Percentiles rank a stretch among this genome's conserved stretches.
These are phyloP conservation scores for Drosophila nikananu DNA, from an alignment of 1,140 invertebrate genomes.

Conservation along the genomic window DNA sequence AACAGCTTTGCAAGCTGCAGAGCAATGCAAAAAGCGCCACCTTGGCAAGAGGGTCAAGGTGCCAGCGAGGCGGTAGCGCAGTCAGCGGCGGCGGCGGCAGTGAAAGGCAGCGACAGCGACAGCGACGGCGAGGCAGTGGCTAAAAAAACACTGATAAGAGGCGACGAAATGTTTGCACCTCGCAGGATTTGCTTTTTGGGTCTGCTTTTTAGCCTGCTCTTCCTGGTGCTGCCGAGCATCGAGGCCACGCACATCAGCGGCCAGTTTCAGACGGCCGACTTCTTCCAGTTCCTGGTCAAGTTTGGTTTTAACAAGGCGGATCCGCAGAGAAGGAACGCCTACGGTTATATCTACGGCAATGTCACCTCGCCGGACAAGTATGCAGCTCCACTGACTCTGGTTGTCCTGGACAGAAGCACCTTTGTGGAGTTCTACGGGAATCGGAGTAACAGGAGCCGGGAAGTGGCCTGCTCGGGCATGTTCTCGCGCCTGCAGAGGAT, in stretches of 20 bases:
- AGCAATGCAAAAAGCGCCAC: conserved; percentile 77
- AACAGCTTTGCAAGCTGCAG: conserved; percentile 48
- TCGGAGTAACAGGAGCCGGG: conserved; percentile 67
- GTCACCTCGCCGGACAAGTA: conserved; percentile 91
- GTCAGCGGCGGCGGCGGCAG: background rate
- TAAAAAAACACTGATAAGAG: conserved; percentile 61
- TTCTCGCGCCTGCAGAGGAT: conserved; percentile 93
- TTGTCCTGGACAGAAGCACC: conserved; percentile 93
- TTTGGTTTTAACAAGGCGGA: conserved; percentile 99
- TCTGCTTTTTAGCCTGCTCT: conserved; percentile 21
- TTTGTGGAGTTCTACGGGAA: conserved; percentile 96
- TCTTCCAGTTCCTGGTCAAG: conserved; percentile 96
- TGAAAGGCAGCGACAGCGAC: background rate
- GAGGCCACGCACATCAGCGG: conserved; percentile 85
- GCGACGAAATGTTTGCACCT: conserved; percentile 33
- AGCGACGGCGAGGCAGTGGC: background rate
- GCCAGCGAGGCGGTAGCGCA: conserved; percentile 85
- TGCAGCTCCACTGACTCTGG: conserved; percentile 91
- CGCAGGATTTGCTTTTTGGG: conserved; percentile 24
- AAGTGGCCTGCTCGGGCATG: conserved; percentile 92
- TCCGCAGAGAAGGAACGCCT: conserved; percentile 88
- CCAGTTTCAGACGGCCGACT: conserved; percentile 89
- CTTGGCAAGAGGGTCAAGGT: conserved; percentile 57
- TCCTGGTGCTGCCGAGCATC: conserved; percentile 16
- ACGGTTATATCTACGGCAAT: conserved; percentile 98